phyloP scores from a whole-genome alignment of 2,888 invertebrate species.

The Apodemia hepburni region DNA sequence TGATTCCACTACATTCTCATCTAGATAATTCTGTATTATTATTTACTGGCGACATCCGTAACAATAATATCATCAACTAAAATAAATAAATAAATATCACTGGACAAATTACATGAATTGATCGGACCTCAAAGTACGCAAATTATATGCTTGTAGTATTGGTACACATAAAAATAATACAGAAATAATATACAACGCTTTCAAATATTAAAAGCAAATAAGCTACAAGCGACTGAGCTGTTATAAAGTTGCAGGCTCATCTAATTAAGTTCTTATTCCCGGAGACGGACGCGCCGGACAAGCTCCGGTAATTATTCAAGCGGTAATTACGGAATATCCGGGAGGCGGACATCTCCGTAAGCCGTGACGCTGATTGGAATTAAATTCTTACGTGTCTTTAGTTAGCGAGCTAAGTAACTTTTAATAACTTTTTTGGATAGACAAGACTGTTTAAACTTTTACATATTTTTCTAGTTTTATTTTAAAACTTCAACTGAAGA shows the following conservation, averaged over 20 bases:
- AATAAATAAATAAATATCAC: too few species aligned
- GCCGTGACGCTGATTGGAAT: conserved; percentile 11
- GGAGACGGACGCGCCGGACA: neutral
- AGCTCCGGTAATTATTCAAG: conserved; percentile 5
- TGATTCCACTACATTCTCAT: too few species aligned
- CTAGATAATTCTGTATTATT: too few species aligned
- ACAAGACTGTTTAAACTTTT: neutral
- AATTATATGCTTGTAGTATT: too few species aligned
- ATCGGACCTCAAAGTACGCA: too few species aligned
- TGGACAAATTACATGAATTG: too few species aligned
- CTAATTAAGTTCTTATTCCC: conserved; percentile 3
- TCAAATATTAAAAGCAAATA: neutral
- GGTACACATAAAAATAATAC: neutral
- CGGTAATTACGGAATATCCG: conserved; percentile 6
- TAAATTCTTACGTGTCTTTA: conserved; percentile 11
- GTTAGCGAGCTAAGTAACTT: neutral
- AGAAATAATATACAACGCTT: neutral
- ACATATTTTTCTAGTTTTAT: neutral
- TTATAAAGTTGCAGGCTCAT: conserved; percentile 7
- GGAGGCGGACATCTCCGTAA: neutral
- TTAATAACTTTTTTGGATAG: neutral
- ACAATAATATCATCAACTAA: too few species aligned
- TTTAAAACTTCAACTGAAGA: neutral
- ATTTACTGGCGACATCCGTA: too few species aligned
- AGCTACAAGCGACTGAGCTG: neutral